Evolutionary conservation across 2,888 invertebrate species (phyloP).

Genomic region (Trachelus tabidus): DNA sequence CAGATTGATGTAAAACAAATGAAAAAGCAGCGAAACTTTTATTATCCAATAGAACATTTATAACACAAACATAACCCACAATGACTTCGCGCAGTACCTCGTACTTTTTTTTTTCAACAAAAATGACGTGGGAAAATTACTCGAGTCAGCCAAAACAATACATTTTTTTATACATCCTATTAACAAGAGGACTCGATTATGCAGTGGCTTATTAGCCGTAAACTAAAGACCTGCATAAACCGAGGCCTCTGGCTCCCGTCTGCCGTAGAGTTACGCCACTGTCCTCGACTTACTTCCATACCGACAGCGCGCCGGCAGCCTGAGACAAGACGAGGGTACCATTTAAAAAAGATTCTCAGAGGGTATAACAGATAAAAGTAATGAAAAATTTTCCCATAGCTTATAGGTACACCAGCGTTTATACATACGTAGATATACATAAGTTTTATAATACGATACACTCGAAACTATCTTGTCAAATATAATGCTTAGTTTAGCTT

Average conservation of each 20-base stretch:
- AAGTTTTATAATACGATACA: neutral
- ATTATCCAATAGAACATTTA: neutral
- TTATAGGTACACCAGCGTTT: constrained; percentile 3
- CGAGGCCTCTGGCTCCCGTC: neutral
- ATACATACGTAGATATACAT: constrained; percentile 6
- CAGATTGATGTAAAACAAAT: neutral
- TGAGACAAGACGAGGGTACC: neutral
- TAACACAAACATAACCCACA: neutral
- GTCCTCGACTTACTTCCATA: neutral
- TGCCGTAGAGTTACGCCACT: neutral
- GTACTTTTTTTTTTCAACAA: neutral
- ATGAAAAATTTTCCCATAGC: neutral
- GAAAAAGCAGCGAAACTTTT: neutral
- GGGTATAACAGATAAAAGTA: neutral
- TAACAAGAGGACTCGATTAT: neutral
- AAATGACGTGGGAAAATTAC: neutral
- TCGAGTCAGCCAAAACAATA: neutral
- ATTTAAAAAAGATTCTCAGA: neutral
- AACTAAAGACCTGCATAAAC: neutral
- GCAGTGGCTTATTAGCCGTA: neutral
- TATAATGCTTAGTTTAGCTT: constrained; percentile 39
- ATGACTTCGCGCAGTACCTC: neutral
- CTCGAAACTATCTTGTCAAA: constrained; percentile 25
- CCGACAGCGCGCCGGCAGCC: neutral
- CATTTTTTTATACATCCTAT: neutral